phyloP scores from a whole-genome alignment of 2,888 invertebrate genomes.

The Cheilosia scutellata region DNA sequence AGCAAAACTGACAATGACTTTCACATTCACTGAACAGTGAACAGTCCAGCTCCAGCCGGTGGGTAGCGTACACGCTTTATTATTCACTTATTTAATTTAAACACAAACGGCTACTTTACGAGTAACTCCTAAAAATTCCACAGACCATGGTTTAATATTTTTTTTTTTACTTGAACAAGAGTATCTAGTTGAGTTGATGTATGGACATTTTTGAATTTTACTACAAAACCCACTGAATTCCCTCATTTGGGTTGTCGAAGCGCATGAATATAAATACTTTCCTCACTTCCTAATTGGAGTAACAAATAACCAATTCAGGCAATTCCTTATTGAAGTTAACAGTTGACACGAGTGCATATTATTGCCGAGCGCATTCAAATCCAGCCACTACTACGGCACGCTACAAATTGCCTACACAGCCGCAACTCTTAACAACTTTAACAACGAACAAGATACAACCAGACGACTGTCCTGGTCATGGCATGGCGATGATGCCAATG shows the following conservation, averaged over 20 bases:
- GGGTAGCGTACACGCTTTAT: constrained; percentile 9
- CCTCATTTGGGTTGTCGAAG: constrained; percentile 32
- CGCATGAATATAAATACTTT: constrained; percentile 47
- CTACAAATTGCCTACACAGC: constrained; percentile 70
- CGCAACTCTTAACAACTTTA: constrained; percentile 46
- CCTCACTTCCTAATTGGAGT: constrained; percentile 70
- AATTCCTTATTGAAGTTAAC: constrained; percentile 69
- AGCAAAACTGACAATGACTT: constrained; percentile 13
- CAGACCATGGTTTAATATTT: constrained; percentile 40
- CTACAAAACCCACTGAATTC: constrained; percentile 50
- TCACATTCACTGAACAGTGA: background rate
- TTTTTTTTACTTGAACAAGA: constrained; percentile 61
- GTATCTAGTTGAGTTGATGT: constrained; percentile 12
- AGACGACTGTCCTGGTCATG: constrained; percentile 26
- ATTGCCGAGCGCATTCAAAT: constrained; percentile 39
- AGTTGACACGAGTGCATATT: constrained; percentile 70
- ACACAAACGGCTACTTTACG: constrained; percentile 4
- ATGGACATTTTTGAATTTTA: constrained; percentile 34
- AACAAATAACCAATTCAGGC: constrained; percentile 73
- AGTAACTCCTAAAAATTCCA: background rate
- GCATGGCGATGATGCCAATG: constrained; percentile 58
- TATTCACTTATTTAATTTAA: constrained; percentile 44
- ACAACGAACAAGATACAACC: constrained; percentile 32
- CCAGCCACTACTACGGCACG: constrained; percentile 28
- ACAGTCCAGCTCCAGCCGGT: background rate